Percentiles rank a stretch among this genome's conserved stretches.
phyloP scores from a whole-genome alignment of 2,797 vertebrate genomes.

The Tokudaia muenninki region DNA sequence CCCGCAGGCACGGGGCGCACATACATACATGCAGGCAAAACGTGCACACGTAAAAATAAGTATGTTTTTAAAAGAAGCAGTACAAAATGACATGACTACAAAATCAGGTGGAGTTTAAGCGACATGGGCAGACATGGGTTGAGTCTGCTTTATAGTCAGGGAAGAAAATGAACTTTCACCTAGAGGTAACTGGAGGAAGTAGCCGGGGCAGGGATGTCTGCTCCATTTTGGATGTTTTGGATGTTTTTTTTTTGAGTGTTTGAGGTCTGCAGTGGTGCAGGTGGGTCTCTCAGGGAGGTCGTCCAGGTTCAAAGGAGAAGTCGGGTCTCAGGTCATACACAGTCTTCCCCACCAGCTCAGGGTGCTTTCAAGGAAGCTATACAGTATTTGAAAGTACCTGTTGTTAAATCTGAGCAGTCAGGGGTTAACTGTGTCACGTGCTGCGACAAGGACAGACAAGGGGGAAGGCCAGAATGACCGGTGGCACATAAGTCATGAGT shows the following conservation, averaged over 20 bases:
- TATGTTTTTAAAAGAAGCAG: neutral
- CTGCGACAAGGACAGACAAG: neutral
- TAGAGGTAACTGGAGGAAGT: neutral
- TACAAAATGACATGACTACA: neutral
- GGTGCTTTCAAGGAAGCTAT: neutral
- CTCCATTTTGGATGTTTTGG: neutral
- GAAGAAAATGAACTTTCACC: neutral
- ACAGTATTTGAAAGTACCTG: neutral
- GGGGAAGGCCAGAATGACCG: neutral
- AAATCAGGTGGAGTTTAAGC: neutral
- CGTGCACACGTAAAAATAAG: neutral
- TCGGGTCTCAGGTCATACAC: neutral
- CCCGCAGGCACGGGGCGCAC: neutral
- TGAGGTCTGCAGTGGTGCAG: neutral
- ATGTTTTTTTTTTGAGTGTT: neutral
- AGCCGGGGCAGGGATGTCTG: fast-evolving
- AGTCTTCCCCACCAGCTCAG: neutral
- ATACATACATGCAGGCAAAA: neutral
- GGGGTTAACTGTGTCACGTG: neutral
- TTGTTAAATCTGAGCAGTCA: neutral
- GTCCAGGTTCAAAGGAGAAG: neutral
- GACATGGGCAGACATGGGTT: neutral
- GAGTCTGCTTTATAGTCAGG: neutral
- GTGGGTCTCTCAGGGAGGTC: neutral
- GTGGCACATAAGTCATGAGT: neutral